Percentiles rank a stretch among this genome's conserved stretches.
phyloP scores from a whole-genome alignment of 2,888 invertebrate species.

The Urechis unicinctus region DNA sequence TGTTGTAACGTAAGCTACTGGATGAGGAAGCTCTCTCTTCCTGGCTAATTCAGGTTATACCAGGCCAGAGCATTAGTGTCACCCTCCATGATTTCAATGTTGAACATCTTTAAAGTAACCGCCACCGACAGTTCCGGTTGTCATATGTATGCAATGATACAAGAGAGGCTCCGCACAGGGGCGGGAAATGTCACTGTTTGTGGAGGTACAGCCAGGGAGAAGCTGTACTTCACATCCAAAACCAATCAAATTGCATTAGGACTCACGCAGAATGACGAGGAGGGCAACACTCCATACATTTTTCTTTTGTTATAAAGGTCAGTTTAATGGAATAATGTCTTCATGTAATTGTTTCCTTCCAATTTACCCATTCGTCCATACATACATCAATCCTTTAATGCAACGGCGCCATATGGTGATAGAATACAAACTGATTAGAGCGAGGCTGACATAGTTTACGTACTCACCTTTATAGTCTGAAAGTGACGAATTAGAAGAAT shows the following conservation, averaged over 20 bases:
- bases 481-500: too few species aligned
- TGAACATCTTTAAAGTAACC: background rate
- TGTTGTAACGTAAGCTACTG: background rate
- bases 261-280: background rate
- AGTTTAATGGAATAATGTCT: background rate
- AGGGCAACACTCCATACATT: background rate
- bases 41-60: background rate
- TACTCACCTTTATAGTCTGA: too few species aligned
- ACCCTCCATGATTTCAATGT: background rate
- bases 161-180: background rate
- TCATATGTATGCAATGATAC: background rate
- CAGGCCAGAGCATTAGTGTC: background rate
- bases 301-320: background rate
- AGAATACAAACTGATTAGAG: too few species aligned
- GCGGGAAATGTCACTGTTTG: background rate
- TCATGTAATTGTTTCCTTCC: too few species aligned
- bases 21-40: background rate
- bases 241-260: background rate
- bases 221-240: background rate
- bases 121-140: background rate
- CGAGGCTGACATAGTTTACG: too few species aligned
- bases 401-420: too few species aligned
- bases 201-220: background rate
- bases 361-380: too few species aligned
- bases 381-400: too few species aligned